phyloP scores from a whole-genome alignment of 2,113 vertebrate genomes.

The Neodontobutis hainanensis region DNA sequence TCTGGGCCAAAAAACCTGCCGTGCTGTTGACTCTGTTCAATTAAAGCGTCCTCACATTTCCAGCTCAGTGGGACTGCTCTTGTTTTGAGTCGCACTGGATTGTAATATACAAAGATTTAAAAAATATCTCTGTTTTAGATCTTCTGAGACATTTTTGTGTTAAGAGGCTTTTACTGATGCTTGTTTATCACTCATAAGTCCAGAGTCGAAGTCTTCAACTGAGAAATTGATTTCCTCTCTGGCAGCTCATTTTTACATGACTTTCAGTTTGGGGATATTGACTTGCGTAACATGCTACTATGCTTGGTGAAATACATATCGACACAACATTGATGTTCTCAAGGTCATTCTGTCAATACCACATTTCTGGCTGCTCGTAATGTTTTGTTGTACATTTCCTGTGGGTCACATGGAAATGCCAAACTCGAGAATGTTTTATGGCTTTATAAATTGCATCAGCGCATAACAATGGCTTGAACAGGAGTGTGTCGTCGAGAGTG shows the following conservation, averaged over 20 bases:
- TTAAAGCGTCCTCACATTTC: constrained; percentile 23
- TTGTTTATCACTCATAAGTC: no score
- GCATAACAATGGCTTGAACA: no score
- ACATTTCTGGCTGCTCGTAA: not conserved
- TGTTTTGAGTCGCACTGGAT: constrained; percentile 7
- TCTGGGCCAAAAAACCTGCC: constrained; percentile 10
- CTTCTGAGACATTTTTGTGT: constrained; percentile 4
- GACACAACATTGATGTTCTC: not conserved
- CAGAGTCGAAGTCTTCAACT: no score
- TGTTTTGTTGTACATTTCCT: not conserved
- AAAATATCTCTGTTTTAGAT: not conserved
- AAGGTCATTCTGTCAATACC: not conserved
- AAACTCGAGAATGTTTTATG: not conserved
- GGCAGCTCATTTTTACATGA: not conserved
- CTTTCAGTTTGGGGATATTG: not conserved
- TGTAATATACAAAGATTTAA: not conserved
- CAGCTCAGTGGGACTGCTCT: constrained; percentile 24
- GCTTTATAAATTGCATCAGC: no score
- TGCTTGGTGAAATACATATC: not conserved
- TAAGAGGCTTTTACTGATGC: not conserved
- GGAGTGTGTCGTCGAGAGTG: no score
- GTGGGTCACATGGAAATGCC: not conserved
- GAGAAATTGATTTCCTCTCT: no score
- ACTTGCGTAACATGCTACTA: not conserved
- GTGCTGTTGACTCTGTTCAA: constrained; percentile 11